Evolutionary conservation across 2,113 vertebrate genomes (phyloP), one percentile per base, ranked within the genome.

Genomic region (Phylloscopus whistleri): DNA sequence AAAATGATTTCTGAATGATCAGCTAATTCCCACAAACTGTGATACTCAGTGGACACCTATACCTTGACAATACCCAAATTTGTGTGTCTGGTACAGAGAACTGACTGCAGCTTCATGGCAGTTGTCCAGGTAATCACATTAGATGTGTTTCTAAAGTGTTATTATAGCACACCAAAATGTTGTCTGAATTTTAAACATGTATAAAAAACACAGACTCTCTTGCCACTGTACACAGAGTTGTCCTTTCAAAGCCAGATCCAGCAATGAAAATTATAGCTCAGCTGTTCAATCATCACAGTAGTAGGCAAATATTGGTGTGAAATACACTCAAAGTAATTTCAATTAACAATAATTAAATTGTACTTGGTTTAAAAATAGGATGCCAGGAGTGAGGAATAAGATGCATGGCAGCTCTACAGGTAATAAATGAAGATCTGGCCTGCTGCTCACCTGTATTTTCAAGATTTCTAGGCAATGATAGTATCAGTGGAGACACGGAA

Each of bases 281-380:
- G 79, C 44, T 60, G 13, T 75, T 94, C 35, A 52, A 60, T 91
- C 55, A 84, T 22, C 81, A 89, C 46, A 81, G 80, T 49, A 55
- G 67, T 56, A 64, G 51, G 52, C 33, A 94, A 89, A 94, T 62
- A 16, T 52, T 92, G 20, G 18, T 73, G 39, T 72, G 77, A 90
- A 92, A 78, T 68, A 78, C 21, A 89, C 23, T 77, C 28, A 28
- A 87, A 84, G 62, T 67, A 75, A 91, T 84, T 86, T 89, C 35
- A 87, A 95, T 93, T 87, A 94, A 74, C 37, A 63, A 26, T 74
- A 85, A 94, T 92, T 90, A 92, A 79, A 77, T 73, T 77, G 20
- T 56, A 41, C 44, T 87, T 41, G 17, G 22, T 74, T 83, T 94
- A 75, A 89, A 90, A 79, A 70, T 46, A 77, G 35, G 48, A 85